Conservation (phyloP, 2,113 vertebrate genomes). For the Brachyhypopomus occidentalis region DNA sequence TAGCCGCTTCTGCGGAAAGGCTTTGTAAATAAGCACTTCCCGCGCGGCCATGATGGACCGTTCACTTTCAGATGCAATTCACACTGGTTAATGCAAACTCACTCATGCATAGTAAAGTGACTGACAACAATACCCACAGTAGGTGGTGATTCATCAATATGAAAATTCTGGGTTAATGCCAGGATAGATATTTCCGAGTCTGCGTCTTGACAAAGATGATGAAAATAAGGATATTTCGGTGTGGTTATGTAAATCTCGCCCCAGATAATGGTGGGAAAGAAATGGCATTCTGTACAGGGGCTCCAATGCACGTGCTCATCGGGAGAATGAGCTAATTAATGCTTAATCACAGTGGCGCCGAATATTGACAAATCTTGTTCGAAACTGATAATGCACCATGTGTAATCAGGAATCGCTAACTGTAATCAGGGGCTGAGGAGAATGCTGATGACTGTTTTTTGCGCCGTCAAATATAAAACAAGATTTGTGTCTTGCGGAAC, state of each 20-base stretch:
- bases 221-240: neutral
- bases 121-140: neutral
- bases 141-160: no score
- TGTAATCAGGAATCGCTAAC: no score
- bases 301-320: neutral
- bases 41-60: neutral
- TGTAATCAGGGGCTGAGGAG: no score
- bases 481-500: no score
- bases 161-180: neutral
- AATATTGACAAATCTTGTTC: no score
- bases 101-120: neutral
- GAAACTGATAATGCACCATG: no score
- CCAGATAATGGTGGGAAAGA: neutral
- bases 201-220: neutral
- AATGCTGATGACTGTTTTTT: no score
- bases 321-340: neutral
- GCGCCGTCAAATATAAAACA: no score
- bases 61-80: neutral
- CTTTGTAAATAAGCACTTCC: neutral
- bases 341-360: no score
- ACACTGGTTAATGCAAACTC: neutral
- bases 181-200: neutral
- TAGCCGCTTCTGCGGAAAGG: neutral
- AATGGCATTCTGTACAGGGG: neutral
- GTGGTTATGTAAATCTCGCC: neutral